Percentiles rank a stretch among this genome's conserved stretches.
These are phyloP conservation scores for Leptura quadrifasciata DNA, from an alignment of 2,888 invertebrate species.

Conservation along the genomic window DNA sequence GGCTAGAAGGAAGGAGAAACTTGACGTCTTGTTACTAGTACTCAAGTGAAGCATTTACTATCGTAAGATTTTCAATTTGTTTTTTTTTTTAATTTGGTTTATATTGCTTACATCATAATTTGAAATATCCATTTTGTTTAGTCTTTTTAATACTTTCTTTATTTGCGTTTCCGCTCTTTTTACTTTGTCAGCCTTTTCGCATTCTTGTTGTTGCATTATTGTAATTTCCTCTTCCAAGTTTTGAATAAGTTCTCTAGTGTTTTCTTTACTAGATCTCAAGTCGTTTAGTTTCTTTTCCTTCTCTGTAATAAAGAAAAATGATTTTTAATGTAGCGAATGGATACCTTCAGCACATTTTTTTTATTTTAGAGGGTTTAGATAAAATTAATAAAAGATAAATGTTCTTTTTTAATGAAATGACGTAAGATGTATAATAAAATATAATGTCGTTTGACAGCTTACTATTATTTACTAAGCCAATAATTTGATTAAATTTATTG, in stretches of 20 bases:
- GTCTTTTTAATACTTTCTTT: conserved; percentile 71
- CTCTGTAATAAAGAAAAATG: conserved; percentile 41
- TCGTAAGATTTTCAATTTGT: not conserved
- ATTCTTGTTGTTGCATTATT: conserved; percentile 58
- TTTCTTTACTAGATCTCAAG: conserved; percentile 45
- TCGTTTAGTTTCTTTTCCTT: conserved; percentile 41
- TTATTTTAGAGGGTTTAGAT: too few species aligned
- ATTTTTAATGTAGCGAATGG: not conserved
- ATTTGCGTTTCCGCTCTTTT: conserved; percentile 73
- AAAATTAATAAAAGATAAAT: too few species aligned
- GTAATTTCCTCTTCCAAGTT: conserved; percentile 63
- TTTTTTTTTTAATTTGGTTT: conserved; percentile 6
- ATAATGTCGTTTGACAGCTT: too few species aligned
- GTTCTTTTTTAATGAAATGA: too few species aligned
- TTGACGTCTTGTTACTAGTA: too few species aligned
- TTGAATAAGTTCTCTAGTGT: conserved; percentile 56
- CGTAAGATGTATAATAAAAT: too few species aligned
- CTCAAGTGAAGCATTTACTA: too few species aligned
- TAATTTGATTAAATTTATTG: too few species aligned
- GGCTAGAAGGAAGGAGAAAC: too few species aligned
- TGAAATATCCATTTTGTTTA: conserved; percentile 66
- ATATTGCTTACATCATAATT: conserved; percentile 66
- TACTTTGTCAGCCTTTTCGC: conserved; percentile 72
- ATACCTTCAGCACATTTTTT: too few species aligned
- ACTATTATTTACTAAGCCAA: too few species aligned